phyloP scores from a whole-genome alignment of 2,797 vertebrate genomes.

The Meriones psammophilus region DNA sequence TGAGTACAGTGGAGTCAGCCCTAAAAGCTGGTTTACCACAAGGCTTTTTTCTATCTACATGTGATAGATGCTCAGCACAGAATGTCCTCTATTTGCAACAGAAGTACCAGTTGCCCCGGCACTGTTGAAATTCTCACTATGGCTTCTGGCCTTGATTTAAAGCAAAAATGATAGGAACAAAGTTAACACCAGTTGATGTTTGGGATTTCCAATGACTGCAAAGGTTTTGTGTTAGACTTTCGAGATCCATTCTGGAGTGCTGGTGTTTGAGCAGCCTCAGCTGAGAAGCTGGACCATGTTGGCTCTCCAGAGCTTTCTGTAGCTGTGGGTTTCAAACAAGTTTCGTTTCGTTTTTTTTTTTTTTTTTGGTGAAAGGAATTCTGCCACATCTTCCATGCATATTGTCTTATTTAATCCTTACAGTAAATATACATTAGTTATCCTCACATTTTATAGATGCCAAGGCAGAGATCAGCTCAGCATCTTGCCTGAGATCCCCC shows the following conservation, averaged over 20 bases:
- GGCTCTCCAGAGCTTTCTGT: not conserved
- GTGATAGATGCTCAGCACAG: not conserved
- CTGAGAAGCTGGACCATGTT: not conserved
- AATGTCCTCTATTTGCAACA: not conserved
- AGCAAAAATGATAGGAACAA: not conserved
- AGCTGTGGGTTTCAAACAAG: not conserved
- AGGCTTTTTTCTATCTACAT: conserved; percentile 34
- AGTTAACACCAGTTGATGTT: not conserved
- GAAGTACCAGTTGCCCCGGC: not conserved
- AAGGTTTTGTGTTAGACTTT: not conserved
- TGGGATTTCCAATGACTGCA: not conserved
- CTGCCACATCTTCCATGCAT: not conserved
- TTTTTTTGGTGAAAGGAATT: not conserved
- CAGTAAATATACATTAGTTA: too few species aligned
- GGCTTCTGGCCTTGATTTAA: not conserved
- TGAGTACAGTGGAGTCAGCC: not conserved
- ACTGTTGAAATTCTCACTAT: not conserved
- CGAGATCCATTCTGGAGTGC: not conserved
- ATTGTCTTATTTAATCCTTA: not conserved
- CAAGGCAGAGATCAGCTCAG: not conserved
- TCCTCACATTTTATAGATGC: not conserved
- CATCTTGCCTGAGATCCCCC: not conserved
- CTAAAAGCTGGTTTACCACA: not conserved
- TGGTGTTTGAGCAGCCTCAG: not conserved
- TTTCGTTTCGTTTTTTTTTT: not conserved